Evolutionary conservation across 1,140 invertebrate genomes (phyloP), one percentile per base, ranked within the genome.

Genomic region (Lordiphosa mommai): DNA sequence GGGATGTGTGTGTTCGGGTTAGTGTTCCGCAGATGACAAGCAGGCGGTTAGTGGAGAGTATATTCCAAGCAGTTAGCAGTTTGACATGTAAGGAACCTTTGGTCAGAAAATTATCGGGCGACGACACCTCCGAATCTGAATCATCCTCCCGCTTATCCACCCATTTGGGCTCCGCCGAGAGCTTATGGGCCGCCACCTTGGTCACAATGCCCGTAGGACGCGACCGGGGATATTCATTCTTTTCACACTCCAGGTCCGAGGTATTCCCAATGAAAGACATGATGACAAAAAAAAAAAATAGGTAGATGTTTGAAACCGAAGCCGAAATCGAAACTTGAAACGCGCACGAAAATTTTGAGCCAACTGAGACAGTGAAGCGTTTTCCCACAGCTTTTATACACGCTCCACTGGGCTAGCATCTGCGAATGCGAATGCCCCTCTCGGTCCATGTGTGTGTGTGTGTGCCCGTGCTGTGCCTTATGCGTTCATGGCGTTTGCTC

Each of bases 51-150:
- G 17, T 38, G 27, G 43, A 38, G 20, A 16, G 49, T n/a, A 8
- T 17, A 8, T 17, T 51, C 10, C 0, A 10, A 37, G 9, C 7
- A 4, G 1, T 7, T 4, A 20, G 9, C 4, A 17, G n/a, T 8
- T 33, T 7, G n/a, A 14, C 9, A 30, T 37, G 14, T 30, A 17
- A 17, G 17, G 55, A 58, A 90, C 92, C 92, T 88, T 93, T 93
- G 16, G 92, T 92, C 59, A 93, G 89, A 72, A 93, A 93, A 69
- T 92, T 90, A 32, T 92, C 92, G 2, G 92, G 91, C 71, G 92
- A 92, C 52, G 92, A 93, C 46, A 93, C 89, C 61, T 93, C 92
- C 70, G 92, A 93, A 76, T 93, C 92, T 47, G 92, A 92, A 86
- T 92, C 91, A 85, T 91, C 91, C 64, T 90, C 89, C 14, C 72